Evolutionary conservation across 2,113 vertebrate species (phyloP).

Genomic region (Rattus norvegicus): DNA sequence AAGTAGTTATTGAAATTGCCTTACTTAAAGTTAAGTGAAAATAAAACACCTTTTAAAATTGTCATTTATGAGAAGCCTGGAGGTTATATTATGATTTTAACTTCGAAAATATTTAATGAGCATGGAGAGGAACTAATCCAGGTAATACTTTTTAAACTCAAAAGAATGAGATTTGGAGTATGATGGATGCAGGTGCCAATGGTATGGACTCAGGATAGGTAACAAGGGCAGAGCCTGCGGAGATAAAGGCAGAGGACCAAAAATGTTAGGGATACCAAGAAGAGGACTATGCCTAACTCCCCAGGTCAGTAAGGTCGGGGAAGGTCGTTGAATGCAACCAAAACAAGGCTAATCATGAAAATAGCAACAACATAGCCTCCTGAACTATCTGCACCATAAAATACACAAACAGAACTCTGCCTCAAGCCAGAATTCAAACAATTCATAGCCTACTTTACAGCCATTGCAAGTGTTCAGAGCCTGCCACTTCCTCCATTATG

Average conservation of each 20-base stretch:
- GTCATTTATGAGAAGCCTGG: slow-evolving; percentile 62
- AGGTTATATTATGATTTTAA: slow-evolving; percentile 60
- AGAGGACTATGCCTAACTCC: not conserved
- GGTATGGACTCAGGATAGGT: not conserved
- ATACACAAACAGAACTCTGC: not conserved
- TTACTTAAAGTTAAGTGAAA: slow-evolving; percentile 66
- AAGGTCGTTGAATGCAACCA: not conserved
- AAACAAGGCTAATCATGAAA: not conserved
- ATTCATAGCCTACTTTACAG: not conserved
- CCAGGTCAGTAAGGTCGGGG: not conserved
- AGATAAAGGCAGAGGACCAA: not conserved
- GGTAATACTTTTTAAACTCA: not conserved
- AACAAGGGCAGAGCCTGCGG: not conserved
- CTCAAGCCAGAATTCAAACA: not conserved
- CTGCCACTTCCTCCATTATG: not conserved
- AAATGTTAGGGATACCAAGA: not conserved
- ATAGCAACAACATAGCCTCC: not conserved
- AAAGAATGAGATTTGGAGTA: slow-evolving; percentile 14
- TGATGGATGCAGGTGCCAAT: not conserved
- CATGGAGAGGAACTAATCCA: slow-evolving; percentile 53
- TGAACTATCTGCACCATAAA: not conserved
- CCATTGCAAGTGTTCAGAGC: not conserved
- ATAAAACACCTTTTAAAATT: slow-evolving; percentile 72
- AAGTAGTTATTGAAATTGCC: slow-evolving; percentile 67
- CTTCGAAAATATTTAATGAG: slow-evolving; percentile 65